Conservation (phyloP, 2,113 vertebrate genomes). For the Psittacula cyanocephala region DNA sequence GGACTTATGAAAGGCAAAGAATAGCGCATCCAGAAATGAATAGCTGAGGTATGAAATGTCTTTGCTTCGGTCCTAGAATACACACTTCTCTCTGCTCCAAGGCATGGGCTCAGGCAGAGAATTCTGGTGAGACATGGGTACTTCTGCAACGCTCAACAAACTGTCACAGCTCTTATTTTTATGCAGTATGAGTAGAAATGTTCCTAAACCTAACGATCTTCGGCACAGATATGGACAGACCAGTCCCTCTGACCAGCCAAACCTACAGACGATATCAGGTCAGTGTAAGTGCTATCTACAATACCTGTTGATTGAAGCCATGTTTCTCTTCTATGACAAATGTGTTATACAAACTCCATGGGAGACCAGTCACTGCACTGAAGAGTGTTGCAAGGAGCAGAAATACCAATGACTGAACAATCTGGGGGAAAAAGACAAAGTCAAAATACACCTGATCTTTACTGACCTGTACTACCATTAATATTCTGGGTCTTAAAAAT, state of each 20-base stretch:
- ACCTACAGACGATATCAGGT: not conserved
- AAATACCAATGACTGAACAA: slow-evolving; percentile 90
- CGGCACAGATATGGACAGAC: not conserved
- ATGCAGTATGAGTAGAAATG: not conserved
- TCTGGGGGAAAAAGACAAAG: slow-evolving; percentile 69
- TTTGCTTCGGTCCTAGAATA: not conserved
- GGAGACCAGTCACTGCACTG: slow-evolving; percentile 92
- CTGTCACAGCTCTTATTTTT: not conserved
- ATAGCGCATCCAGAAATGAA: not conserved
- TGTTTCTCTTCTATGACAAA: slow-evolving; percentile 98
- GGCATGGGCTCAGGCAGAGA: not conserved
- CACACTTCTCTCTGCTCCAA: not conserved
- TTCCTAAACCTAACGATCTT: not conserved
- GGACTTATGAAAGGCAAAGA: not conserved
- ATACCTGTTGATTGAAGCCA: slow-evolving; percentile 98
- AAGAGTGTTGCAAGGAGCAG: slow-evolving; percentile 92
- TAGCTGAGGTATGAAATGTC: not conserved
- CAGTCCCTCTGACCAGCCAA: not conserved
- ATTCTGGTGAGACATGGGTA: not conserved
- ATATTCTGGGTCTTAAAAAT: not conserved
- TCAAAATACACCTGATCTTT: not conserved
- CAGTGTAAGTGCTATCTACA: not conserved
- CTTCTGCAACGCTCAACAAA: not conserved
- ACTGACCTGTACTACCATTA: not conserved
- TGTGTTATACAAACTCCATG: slow-evolving; percentile 96